Base-by-base conservation (phyloP, 2,113 vertebrate species). In the Pollimyrus isidori region DNA sequence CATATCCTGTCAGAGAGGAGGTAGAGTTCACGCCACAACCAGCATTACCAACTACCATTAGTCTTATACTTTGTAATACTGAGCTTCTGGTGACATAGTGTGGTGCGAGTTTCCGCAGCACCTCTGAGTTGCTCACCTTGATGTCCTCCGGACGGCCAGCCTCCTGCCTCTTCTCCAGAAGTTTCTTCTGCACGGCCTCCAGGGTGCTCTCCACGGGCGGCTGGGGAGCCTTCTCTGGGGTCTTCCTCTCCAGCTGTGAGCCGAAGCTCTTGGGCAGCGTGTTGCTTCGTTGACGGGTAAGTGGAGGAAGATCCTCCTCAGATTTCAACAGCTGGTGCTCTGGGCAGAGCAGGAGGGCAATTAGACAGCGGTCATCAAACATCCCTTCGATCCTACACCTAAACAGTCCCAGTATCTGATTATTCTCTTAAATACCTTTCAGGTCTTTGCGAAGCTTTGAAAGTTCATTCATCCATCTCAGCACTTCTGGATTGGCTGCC, bases 211-310 rank as follows among this genome's bases (percentile, higher is more conserved):
- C 98, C 58, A 97, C 96, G 0, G 97, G 95, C 3, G 98, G 98
- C 92, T 96, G 97, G 2, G 96, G 89, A 9, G 92, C 94, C 93
- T 98, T 98, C 90, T 99, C 97, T 4, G 96, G 89, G 3, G 97
- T 95, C 0, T 97, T 97, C 94, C 97, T 98, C 90, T 99, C 98
- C 2, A 99, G 96, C 89, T 98, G 98, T 35, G 98, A 99, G 89
- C 98, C 98, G 0, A 99, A 99, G 93, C 98, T 99, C 94, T 97
- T 99, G 69, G 98, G 98, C 83, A 99, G 97, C 0, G 98, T 99
- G 93, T 99, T 98, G 94, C 98, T 99, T 90, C 98, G 97, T 91
- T 99, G 98, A 39, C 98, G 97, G 89, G 96, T 96, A 91, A 96
- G 93, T 19, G 98, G 98, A 1, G 95, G 95, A 53, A 98, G 94